Base-by-base conservation (phyloP, 1,140 invertebrate species). In the Drosophila truncata region DNA sequence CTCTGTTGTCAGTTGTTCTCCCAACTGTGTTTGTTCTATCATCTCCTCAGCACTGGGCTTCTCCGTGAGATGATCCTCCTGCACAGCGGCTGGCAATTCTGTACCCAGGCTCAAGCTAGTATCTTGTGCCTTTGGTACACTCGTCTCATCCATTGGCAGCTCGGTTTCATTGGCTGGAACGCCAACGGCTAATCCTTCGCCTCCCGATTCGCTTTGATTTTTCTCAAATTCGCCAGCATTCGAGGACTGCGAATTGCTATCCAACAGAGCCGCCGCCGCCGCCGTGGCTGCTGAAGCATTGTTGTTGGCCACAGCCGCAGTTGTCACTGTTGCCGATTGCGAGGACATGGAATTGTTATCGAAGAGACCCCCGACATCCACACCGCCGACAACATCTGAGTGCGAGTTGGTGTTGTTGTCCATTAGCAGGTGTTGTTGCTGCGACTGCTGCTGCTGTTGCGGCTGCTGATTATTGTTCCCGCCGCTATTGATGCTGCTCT, bases 321-420 rank as follows among this genome's bases (percentile, higher is more conserved):
- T 79, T 0, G 86, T 79, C 0, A 78, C 86, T 8, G 85, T 84
- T 9, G 85, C 88, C 10, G 83, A 91, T 5, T 52, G 65, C n/a
- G 91, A 92, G 23, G 85, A 92, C 91, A 92, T 92, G 13, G 91
- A 92, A 37, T 91, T 92, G 58, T 92, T 87, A 49, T 92, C 88
- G 37, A 92, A 92, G 5, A 92, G 70, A 18, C 81, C 81, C 18
- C 81, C 81, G 4, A 90, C 91, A 73, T 91, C 91, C 2, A 66
- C 79, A 16, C 60, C 75, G n/a, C 60, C 75, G n/a, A 58, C 70
- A 4, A 67, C 79, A 65, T 55, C 82, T 0, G 91, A 92, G 33
- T 77, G 86, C 9, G 91, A 92, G 18, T 91, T 92, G 13, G 76
- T 88, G 64, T 91, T 88, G 64, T 91, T 83, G 29, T 78, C 76